Conservation (phyloP, 2,888 invertebrate species). For the Cyrtodaria siliqua region DNA sequence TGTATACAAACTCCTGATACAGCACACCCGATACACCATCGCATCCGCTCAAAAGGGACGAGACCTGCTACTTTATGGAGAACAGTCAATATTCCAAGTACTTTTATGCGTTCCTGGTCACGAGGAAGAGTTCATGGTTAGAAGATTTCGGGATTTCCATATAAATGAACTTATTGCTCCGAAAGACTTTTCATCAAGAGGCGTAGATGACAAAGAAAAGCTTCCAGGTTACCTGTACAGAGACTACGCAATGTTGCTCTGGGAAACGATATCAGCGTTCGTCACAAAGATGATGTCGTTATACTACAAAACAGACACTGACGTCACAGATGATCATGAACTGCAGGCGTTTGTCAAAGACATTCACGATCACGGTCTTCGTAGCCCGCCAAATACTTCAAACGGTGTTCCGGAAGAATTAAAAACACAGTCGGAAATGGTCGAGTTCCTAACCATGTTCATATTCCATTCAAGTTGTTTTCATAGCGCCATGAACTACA, state of each 20-base stretch:
- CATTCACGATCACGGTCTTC: constrained; percentile 45
- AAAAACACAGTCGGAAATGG: constrained; percentile 29
- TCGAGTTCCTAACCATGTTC: constrained; percentile 50
- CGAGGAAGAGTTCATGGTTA: constrained; percentile 33
- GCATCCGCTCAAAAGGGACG: constrained; percentile 50
- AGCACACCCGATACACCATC: constrained; percentile 46
- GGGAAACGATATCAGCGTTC: constrained; percentile 41
- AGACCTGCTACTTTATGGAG: constrained; percentile 44
- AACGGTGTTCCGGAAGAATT: constrained; percentile 55
- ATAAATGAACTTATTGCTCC: constrained; percentile 41
- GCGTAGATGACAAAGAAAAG: constrained; percentile 45
- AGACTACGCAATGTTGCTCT: constrained; percentile 53
- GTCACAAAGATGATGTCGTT: constrained; percentile 36
- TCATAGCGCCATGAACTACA: constrained; percentile 58
- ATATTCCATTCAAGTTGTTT: constrained; percentile 54
- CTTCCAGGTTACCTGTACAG: constrained; percentile 56
- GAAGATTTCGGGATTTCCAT: constrained; percentile 38
- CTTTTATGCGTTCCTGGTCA: constrained; percentile 42
- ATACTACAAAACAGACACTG: constrained; percentile 47
- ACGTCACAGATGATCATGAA: constrained; percentile 45
- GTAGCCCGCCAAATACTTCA: constrained; percentile 22
- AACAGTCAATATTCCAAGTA: constrained; percentile 49
- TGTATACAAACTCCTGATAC: constrained; percentile 54
- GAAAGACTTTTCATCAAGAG: constrained; percentile 40
- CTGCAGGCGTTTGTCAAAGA: constrained; percentile 49